Conservation (phyloP, 2,888 invertebrate genomes). For the Xestoiulus laeticollis region DNA sequence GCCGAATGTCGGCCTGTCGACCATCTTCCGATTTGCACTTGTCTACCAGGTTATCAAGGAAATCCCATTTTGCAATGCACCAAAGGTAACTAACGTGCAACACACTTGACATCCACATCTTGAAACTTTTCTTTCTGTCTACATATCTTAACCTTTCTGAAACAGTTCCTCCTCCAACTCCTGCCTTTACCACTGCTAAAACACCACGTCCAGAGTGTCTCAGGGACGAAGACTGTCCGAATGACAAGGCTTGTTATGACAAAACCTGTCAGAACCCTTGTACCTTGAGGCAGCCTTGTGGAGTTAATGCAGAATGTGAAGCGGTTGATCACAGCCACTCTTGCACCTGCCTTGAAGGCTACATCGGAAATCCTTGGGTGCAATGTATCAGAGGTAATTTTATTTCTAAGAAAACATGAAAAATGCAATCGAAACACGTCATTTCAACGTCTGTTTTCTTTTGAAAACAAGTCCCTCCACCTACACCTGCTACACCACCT, state of each 20-base stretch:
- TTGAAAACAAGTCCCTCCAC: conserved; percentile 46
- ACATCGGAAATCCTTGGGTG: conserved; percentile 79
- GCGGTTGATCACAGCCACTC: conserved; percentile 80
- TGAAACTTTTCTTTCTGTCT: neutral
- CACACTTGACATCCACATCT: neutral
- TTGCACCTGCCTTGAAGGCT: conserved; percentile 83
- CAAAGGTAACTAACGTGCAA: conserved; percentile 42
- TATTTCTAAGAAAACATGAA: conserved; percentile 70
- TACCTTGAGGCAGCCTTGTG: conserved; percentile 72
- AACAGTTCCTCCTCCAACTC: conserved; percentile 39
- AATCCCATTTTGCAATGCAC: conserved; percentile 72
- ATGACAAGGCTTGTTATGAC: conserved; percentile 80
- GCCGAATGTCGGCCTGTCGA: conserved; percentile 89
- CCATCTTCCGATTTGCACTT: conserved; percentile 86
- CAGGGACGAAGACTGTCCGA: conserved; percentile 64
- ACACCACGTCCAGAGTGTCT: conserved; percentile 52
- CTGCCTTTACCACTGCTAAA: neutral
- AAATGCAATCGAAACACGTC: conserved; percentile 66
- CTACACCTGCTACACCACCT: conserved; percentile 51
- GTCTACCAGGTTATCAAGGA: conserved; percentile 64
- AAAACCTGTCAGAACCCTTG: conserved; percentile 82
- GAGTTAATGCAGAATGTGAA: conserved; percentile 78
- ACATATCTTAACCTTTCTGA: neutral
- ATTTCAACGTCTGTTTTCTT: neutral
- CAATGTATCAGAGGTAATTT: conserved; percentile 56